Percentiles rank a stretch among this genome's conserved stretches.
Evolutionary conservation across 2,113 vertebrate genomes (phyloP).

Genomic region (Etheostoma spectabile): DNA sequence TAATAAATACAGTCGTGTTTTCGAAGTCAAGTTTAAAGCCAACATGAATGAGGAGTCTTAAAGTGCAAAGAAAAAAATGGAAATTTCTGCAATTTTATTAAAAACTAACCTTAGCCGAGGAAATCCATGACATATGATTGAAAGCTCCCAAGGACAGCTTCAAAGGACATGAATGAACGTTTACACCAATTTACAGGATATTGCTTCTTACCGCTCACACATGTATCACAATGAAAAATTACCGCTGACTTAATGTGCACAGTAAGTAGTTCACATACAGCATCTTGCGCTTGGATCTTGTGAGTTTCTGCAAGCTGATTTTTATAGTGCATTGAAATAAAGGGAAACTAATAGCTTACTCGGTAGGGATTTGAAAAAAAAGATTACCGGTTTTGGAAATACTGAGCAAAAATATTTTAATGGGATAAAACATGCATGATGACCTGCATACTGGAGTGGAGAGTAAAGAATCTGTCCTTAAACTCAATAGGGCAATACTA

Average conservation of each 20-base stretch:
- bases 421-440: background rate
- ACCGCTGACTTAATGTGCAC: background rate
- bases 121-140: no score
- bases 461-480: conserved; percentile 54
- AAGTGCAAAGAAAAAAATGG: background rate
- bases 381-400: background rate
- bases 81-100: no score
- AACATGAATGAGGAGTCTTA: background rate
- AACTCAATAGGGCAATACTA: conserved; percentile 56
- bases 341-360: background rate
- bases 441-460: conserved; percentile 4
- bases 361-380: background rate
- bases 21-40: background rate
- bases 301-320: background rate
- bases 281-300: background rate
- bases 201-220: background rate
- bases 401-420: background rate
- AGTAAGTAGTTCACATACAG: background rate
- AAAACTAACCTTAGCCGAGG: no score
- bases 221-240: background rate
- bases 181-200: no score
- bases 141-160: no score
- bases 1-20: background rate
- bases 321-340: background rate
- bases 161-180: no score